Evolutionary conservation across 2,888 invertebrate species (phyloP), one percentile per base, ranked within the genome.

Genomic region (Plebejus anna): DNA sequence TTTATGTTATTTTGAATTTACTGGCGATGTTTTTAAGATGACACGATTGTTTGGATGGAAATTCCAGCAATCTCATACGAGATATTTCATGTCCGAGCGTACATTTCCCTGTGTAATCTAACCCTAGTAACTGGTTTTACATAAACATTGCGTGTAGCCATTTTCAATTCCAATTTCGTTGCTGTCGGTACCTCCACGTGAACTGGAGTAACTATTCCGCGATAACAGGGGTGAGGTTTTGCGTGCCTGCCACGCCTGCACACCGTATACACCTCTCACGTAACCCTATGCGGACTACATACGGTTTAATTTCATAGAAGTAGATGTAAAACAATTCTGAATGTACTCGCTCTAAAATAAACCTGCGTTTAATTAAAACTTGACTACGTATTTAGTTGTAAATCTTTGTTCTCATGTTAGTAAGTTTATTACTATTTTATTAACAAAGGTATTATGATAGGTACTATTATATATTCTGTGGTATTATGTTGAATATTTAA

Each of bases 161-260:
- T 73, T 73, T 51, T 36, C 51, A 73, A 73, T 55, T 55, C 51
- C 32, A 51, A 51, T 73, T 73, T 55, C 32, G 51, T 55, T 16
- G 16, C 73, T 28, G 51, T 51, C 51, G 13, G 51, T 51, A 73
- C 22, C 28, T 72, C 72, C 73, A 55, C 73, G 51, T 73, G 73
- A 55, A 32, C 51, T 73, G 32, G 55, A 55, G 55, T 73, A 72
- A 72, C 72, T 72, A 73, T 73, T 47, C 73, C 16, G 32, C 51
- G 55, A 73, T 70, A 70, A 73, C 13, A 55, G 73, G 73, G 73
- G 73, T 47, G 73, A 73, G 55, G 73, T 51, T 73, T 73, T 73
- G 73, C 73, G 73, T 73, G 73, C 55, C 73, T 32, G 73, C 51
- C 73, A 73, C 55, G 55, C 73, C 73, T 55, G 28, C 55, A 16